These are phyloP conservation scores for Premnoplex brunnescens DNA, from an alignment of 2,797 vertebrate genomes.

Conservation along the genomic window DNA sequence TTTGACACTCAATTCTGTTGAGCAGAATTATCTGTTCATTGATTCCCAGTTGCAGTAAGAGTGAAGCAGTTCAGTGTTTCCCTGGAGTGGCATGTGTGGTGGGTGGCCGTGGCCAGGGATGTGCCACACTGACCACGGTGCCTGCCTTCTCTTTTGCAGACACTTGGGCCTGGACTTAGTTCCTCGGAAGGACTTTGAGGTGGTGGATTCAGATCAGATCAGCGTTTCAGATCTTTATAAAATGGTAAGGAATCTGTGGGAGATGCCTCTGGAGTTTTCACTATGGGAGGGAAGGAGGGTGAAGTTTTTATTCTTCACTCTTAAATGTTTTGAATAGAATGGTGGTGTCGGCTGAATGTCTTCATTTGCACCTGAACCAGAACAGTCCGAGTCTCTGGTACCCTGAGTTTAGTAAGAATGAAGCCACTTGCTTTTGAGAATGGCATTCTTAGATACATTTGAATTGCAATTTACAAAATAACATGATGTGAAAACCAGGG, in stretches of 20 bases:
- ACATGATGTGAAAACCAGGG: neutral
- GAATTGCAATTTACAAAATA: neutral
- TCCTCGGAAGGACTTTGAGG: conserved; percentile 98
- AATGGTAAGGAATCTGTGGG: conserved; percentile 85
- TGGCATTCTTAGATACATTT: neutral
- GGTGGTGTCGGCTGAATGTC: neutral
- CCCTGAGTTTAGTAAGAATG: neutral
- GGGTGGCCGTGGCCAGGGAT: neutral
- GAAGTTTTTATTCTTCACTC: neutral
- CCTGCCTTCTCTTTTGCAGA: conserved; percentile 74
- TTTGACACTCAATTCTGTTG: neutral
- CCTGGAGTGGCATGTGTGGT: neutral
- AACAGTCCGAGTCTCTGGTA: neutral
- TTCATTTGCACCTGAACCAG: neutral
- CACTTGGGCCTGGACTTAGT: conserved; percentile 97
- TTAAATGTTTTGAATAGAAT: rapidly evolving
- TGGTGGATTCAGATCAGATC: conserved; percentile 97
- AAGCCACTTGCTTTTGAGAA: neutral
- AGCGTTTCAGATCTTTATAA: conserved; percentile 98
- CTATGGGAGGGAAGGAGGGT: neutral
- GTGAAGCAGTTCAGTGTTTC: neutral
- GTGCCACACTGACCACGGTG: neutral
- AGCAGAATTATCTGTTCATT: neutral
- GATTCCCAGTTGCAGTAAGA: neutral
- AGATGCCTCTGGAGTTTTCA: neutral